Conservation (phyloP, 1,140 invertebrate genomes). For the Aphelinus atriplicis region DNA sequence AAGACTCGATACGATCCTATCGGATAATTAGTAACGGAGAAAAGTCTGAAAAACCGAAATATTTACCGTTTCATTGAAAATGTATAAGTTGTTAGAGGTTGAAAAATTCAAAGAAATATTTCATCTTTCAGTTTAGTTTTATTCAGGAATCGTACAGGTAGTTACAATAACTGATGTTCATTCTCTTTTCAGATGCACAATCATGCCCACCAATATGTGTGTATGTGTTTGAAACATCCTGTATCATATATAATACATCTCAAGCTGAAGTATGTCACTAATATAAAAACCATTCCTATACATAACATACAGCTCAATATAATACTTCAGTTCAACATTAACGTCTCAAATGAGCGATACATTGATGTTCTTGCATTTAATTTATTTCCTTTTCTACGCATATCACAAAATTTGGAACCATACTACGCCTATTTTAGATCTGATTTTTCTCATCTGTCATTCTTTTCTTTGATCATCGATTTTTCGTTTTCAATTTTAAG, state of each 20-base stretch:
- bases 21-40: too few relatives aligned
- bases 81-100: too few relatives aligned
- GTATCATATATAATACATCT: conserved; percentile 58
- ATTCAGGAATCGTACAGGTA: conserved; percentile 39
- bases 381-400: background rate
- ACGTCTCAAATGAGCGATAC: conserved; percentile 44
- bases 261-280: conserved; percentile 53
- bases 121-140: conserved; percentile 30
- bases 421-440: too few relatives aligned
- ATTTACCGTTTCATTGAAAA: too few relatives aligned
- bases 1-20: too few relatives aligned
- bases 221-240: conserved; percentile 8
- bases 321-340: conserved; percentile 62
- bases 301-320: conserved; percentile 58
- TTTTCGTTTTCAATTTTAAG: too few relatives aligned
- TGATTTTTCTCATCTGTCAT: too few relatives aligned
- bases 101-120: too few relatives aligned
- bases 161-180: conserved; percentile 35
- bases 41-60: too few relatives aligned
- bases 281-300: conserved; percentile 58
- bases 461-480: too few relatives aligned
- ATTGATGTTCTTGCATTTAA: too few relatives aligned
- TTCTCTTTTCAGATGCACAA: too few relatives aligned
- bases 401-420: background rate
- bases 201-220: background rate